Base-by-base conservation (phyloP, 2,888 invertebrate species). In the Habrosyne pyritoides region DNA sequence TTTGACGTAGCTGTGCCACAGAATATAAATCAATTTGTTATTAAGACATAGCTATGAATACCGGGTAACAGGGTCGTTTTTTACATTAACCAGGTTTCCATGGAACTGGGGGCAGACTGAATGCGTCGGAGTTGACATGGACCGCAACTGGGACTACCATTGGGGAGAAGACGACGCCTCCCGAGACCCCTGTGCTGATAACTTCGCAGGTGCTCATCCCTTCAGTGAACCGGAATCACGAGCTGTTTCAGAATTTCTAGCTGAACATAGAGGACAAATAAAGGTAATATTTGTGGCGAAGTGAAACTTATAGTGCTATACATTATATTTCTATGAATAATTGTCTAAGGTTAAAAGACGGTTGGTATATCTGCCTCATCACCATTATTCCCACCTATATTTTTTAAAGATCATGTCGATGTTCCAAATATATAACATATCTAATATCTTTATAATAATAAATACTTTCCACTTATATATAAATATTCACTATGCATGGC, bases 201-300 rank as follows among this genome's bases (percentile, higher is more conserved):
- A 95, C 63, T 97, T 94, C 79, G 94, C 95, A 0, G 97, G 97
- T 0, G 93, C 95, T 0, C 81, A 90, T 21, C 94, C 96, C 2
- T 96, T 96, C 79, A 97, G 96, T 6, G 97, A 97, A 73, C 96
- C 96, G 0, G 97, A 97, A 86, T 96, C 95, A 0, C 90, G 93
- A 63, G 95, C 95, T 0, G 93, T 96, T 36, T 94, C 95, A 0
- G 93, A 94, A 60, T 95, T 94, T 69, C 73, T 94, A 12, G 81
- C 93, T 57, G 93, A 94, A 66, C 90, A 93, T 66, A 85, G 91
- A 61, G 94, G 94, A 62, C 93, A 94, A 61, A 94, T 95, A 21
- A 94, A 95, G 91, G 94, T 94, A 70, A n/a, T n/a, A n/a, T n/a
- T n/a, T n/a, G n/a, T n/a, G n/a, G n/a, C n/a, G n/a, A n/a, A n/a